Evolutionary conservation across 2,888 invertebrate genomes (phyloP).

Genomic region (Drosophila suboccidentalis): DNA sequence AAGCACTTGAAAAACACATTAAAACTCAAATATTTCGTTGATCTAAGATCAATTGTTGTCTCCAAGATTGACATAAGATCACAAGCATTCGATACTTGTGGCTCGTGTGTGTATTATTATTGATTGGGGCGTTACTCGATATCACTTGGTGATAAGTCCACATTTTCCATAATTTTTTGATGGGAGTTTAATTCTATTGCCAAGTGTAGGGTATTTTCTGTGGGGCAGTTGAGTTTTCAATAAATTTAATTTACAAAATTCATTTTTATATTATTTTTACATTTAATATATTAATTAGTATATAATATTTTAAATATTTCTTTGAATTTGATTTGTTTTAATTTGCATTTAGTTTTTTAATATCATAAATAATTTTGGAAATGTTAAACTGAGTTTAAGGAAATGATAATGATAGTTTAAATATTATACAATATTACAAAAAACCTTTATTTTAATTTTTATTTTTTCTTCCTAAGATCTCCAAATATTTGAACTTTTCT

Average conservation of each 20-base stretch:
- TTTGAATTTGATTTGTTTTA: too few relatives aligned
- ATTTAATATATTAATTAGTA: too few relatives aligned
- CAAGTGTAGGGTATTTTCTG: conserved; percentile 27
- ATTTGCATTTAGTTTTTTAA: too few relatives aligned
- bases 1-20: conserved; percentile 22
- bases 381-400: too few relatives aligned
- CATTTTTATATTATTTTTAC: too few relatives aligned
- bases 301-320: too few relatives aligned
- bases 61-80: conserved; percentile 52
- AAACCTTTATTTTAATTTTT: too few relatives aligned
- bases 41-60: conserved; percentile 32
- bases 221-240: not conserved
- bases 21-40: conserved; percentile 23
- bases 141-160: conserved; percentile 39
- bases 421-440: too few relatives aligned
- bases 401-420: too few relatives aligned
- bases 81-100: conserved; percentile 17
- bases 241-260: not conserved
- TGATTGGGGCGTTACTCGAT: conserved; percentile 44
- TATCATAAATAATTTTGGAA: too few relatives aligned
- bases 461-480: not conserved
- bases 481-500: not conserved
- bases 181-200: conserved; percentile 12
- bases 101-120: conserved; percentile 30
- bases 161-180: conserved; percentile 1